These are phyloP conservation scores for Gymnodraco acuticeps DNA, from an alignment of 2,797 vertebrate genomes.

Conservation along the genomic window DNA sequence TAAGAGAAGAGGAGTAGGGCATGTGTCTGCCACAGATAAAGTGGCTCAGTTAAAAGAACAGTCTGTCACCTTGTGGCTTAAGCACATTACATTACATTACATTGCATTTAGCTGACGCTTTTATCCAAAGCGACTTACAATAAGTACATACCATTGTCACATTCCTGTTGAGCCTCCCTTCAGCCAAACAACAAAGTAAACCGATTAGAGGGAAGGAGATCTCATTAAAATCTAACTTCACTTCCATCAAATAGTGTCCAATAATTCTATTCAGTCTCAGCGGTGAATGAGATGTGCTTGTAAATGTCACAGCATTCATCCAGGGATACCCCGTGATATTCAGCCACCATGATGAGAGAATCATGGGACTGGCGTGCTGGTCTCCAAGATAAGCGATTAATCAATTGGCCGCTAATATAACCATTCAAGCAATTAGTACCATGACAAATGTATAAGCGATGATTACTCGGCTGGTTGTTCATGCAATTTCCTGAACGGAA, in stretches of 20 bases:
- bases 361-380: slow-evolving; percentile 15
- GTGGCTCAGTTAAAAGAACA: slow-evolving; percentile 30
- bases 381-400: slow-evolving; percentile 56
- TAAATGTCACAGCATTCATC: slow-evolving; percentile 59
- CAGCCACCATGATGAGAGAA: slow-evolving; percentile 18
- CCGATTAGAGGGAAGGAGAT: slow-evolving; percentile 25
- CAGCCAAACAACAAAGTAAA: slow-evolving; percentile 33
- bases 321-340: slow-evolving; percentile 28
- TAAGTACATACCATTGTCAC: slow-evolving; percentile 3
- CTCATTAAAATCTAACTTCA: slow-evolving; percentile 66
- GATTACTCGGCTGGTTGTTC: slow-evolving; percentile 59
- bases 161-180: slow-evolving; percentile 16
- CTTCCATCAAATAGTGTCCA: slow-evolving; percentile 43
- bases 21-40: slow-evolving; percentile 43
- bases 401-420: slow-evolving; percentile 71
- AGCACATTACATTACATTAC: no score
- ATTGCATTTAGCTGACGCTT: no score
- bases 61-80: slow-evolving; percentile 33
- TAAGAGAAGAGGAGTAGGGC: slow-evolving; percentile 5
- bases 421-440: slow-evolving; percentile 68
- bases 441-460: slow-evolving; percentile 67
- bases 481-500: slow-evolving; percentile 38
- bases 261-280: slow-evolving; percentile 55
- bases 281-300: slow-evolving; percentile 42
- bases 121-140: no score